Evolutionary conservation across 2,797 vertebrate genomes (phyloP).

Genomic region (Pipistrellus pipistrellus): DNA sequence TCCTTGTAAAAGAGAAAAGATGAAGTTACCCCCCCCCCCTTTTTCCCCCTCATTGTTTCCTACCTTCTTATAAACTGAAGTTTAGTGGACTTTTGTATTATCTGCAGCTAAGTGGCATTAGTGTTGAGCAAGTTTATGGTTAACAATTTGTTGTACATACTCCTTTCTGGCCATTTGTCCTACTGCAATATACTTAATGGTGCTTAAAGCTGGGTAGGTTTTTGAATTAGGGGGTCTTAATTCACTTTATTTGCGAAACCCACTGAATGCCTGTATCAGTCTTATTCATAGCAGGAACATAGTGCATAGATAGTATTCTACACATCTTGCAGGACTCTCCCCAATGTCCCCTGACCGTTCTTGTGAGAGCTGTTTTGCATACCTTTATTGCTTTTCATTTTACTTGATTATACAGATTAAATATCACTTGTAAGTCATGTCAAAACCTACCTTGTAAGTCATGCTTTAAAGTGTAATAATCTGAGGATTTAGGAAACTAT

Average conservation of each 20-base stretch:
- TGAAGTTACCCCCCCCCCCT: not conserved
- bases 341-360: not conserved
- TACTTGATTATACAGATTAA: not conserved
- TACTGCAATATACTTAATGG: not conserved
- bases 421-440: not conserved
- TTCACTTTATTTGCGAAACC: constrained; percentile 43
- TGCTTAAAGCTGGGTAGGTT: constrained; percentile 62
- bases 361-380: not conserved
- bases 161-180: constrained; percentile 39
- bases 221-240: not conserved
- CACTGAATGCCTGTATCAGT: not conserved
- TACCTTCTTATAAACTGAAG: not conserved
- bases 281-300: not conserved
- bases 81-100: not conserved
- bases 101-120: not conserved
- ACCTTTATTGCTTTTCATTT: constrained; percentile 8
- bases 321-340: not conserved
- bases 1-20: not conserved
- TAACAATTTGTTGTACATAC: not conserved
- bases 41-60: not conserved
- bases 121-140: not conserved
- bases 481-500: not conserved
- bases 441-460: not conserved
- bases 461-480: constrained; percentile 1
- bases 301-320: not conserved